Percentiles rank a stretch among this genome's conserved stretches.
These are phyloP conservation scores for Chionomys nivalis DNA, from an alignment of 2,113 vertebrate genomes.

Conservation along the genomic window DNA sequence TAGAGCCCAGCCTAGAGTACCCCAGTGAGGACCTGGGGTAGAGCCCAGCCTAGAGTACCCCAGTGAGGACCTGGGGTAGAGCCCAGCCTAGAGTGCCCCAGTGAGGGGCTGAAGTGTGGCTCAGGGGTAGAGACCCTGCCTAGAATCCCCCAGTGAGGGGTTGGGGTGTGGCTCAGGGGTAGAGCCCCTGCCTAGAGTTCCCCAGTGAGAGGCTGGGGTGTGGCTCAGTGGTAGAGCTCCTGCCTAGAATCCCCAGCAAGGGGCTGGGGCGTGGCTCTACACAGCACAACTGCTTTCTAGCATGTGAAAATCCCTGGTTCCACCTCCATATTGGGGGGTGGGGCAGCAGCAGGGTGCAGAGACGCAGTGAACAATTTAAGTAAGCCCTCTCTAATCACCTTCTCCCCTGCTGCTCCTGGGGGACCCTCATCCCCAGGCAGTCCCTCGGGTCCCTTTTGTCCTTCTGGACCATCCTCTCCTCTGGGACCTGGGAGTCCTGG, in stretches of 20 bases:
- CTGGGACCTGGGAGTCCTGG: conserved; percentile 85
- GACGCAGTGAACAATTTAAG: neutral
- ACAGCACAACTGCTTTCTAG: neutral
- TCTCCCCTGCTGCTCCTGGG: conserved; percentile 90
- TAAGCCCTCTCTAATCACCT: conserved; percentile 84
- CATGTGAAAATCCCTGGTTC: neutral
- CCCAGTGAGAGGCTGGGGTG: neutral
- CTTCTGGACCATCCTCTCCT: conserved; percentile 94
- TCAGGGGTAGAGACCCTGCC: neutral
- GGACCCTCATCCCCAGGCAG: conserved; percentile 87
- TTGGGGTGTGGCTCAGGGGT: neutral
- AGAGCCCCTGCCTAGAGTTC: neutral
- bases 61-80: neutral
- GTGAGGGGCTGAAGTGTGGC: neutral
- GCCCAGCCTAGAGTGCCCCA: neutral
- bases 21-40: neutral
- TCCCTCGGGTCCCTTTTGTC: conserved; percentile 91
- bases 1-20: neutral
- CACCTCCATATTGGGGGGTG: neutral
- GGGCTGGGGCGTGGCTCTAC: neutral
- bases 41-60: neutral
- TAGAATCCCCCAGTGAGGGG: neutral
- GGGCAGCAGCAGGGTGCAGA: neutral
- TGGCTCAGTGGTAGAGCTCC: too few relatives aligned
- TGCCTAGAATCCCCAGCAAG: neutral